phyloP scores from a whole-genome alignment of 2,888 invertebrate genomes.

The Cotesia congregata region DNA sequence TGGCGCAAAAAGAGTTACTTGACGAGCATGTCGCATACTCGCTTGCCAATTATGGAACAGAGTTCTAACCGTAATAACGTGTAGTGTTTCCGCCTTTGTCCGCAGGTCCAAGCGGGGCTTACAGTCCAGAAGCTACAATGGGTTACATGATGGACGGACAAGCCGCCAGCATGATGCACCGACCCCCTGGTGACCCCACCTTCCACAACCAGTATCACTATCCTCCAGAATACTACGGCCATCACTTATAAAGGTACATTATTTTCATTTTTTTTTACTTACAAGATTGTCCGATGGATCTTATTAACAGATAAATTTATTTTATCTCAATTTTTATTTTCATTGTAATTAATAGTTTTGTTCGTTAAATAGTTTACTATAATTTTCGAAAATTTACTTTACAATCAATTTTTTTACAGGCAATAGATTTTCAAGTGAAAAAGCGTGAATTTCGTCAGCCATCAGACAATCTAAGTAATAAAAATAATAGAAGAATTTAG shows the following conservation, averaged over 20 bases:
- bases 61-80: slow-evolving; percentile 75
- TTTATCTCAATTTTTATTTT: neutral
- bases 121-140: slow-evolving; percentile 96
- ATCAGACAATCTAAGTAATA: no score
- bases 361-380: no score
- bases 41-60: slow-evolving; percentile 70
- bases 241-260: slow-evolving; percentile 82
- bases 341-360: neutral
- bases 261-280: neutral
- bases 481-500: no score
- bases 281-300: neutral
- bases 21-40: slow-evolving; percentile 39
- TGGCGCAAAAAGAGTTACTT: slow-evolving; percentile 10
- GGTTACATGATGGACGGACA: slow-evolving; percentile 99
- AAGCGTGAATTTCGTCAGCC: no score
- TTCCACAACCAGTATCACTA: slow-evolving; percentile 96
- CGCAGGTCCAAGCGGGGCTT: slow-evolving; percentile 95
- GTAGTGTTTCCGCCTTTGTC: slow-evolving; percentile 89
- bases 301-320: neutral
- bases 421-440: no score
- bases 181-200: slow-evolving; percentile 92
- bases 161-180: slow-evolving; percentile 92
- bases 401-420: no score
- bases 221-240: slow-evolving; percentile 93
- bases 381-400: no score